Evolutionary conservation across 2,888 invertebrate species (phyloP).

Genomic region (Cyrtodaria siliqua): DNA sequence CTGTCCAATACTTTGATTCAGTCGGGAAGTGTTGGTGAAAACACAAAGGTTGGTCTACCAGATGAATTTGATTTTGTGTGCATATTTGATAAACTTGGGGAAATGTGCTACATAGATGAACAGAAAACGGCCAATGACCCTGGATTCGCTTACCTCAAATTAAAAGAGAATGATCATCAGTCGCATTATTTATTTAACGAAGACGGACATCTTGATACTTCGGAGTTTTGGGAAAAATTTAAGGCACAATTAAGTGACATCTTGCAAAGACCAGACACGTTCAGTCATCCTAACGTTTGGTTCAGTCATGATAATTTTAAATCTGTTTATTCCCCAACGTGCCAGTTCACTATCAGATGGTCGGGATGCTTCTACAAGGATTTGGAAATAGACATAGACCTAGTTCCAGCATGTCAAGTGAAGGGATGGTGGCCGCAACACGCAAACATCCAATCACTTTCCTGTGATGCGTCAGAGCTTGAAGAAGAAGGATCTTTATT

Average conservation of each 20-base stretch:
- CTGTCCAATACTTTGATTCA: constrained; percentile 7
- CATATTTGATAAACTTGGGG: constrained; percentile 10
- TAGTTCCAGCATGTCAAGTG: constrained; percentile 21
- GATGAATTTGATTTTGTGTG: constrained; percentile 35
- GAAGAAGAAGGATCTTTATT: constrained; percentile 15
- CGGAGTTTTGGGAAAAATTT: constrained; percentile 1
- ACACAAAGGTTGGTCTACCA: constrained; percentile 22
- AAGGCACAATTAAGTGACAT: no score
- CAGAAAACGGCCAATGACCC: not conserved
- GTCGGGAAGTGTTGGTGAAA: constrained; percentile 35
- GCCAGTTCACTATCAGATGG: constrained; percentile 8
- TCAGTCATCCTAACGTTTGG: constrained; percentile 16
- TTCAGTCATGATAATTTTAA: constrained; percentile 13
- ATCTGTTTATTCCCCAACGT: constrained; percentile 3
- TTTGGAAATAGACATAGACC: constrained; percentile 20
- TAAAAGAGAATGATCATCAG: constrained; percentile 6
- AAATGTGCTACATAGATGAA: constrained; percentile 14
- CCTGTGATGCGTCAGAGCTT: constrained; percentile 3
- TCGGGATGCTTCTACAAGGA: constrained; percentile 21
- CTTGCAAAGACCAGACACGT: not conserved
- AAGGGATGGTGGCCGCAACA: constrained; percentile 24
- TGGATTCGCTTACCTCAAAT: constrained; percentile 19
- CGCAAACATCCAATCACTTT: constrained; percentile 9
- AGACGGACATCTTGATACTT: constrained; percentile 12
- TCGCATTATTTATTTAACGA: constrained; percentile 5